phyloP scores from a whole-genome alignment of 92 coral and sea anemone genomes.

The Phenganax marumi region DNA sequence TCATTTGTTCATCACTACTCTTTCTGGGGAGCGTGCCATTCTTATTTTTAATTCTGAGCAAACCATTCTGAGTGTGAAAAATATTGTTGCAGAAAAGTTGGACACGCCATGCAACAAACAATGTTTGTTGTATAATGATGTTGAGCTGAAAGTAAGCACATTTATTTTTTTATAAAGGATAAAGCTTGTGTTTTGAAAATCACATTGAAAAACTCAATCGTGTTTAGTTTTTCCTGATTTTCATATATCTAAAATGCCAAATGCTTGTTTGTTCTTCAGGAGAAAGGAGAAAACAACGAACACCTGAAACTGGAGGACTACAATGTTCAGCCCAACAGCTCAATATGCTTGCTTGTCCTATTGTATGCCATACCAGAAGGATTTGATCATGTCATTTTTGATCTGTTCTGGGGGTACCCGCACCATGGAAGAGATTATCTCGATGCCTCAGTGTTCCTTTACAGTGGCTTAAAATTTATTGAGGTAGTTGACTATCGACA shows the following conservation, averaged over 20 bases:
- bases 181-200: not conserved
- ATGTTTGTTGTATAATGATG: slow-evolving; percentile 66
- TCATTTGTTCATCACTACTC: slow-evolving; percentile 62
- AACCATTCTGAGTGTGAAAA: slow-evolving; percentile 65
- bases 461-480: slow-evolving; percentile 55
- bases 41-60: slow-evolving; percentile 55
- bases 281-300: slow-evolving; percentile 16
- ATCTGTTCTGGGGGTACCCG: slow-evolving; percentile 93
- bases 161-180: not conserved
- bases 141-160: slow-evolving; percentile 71
- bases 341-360: slow-evolving; percentile 76
- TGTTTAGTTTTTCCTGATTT: too few relatives aligned
- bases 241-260: not conserved
- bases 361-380: slow-evolving; percentile 74
- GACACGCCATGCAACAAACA: slow-evolving; percentile 66
- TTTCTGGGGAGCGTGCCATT: slow-evolving; percentile 89
- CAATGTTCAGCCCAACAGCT: slow-evolving; percentile 68
- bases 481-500: slow-evolving; percentile 60
- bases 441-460: slow-evolving; percentile 86
- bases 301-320: slow-evolving; percentile 64
- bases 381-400: slow-evolving; percentile 83
- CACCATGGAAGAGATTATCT: slow-evolving; percentile 57
- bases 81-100: slow-evolving; percentile 36
- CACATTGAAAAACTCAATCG: too few relatives aligned
- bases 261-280: not conserved